These are phyloP conservation scores for Carcina quercana DNA, from an alignment of 2,888 invertebrate species.

Conservation along the genomic window DNA sequence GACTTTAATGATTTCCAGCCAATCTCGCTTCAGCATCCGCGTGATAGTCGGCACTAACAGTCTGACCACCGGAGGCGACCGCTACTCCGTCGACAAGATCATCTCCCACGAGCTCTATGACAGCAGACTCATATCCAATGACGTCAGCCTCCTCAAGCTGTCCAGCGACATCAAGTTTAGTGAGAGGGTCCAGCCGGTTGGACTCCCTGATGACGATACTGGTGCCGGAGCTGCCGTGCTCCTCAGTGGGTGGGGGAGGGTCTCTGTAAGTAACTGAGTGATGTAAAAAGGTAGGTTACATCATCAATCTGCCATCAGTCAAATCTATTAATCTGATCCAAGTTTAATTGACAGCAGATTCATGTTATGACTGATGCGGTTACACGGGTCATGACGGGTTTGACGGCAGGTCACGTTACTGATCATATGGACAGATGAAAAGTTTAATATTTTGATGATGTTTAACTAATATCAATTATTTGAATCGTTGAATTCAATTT, in stretches of 20 bases:
- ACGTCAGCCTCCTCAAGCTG: conserved; percentile 58
- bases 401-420: no score
- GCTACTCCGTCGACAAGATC: conserved; percentile 43
- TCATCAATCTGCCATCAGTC: no score
- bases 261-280: conserved; percentile 46
- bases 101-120: conserved; percentile 57
- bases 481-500: no score
- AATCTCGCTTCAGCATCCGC: conserved; percentile 21
- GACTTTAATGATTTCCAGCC: conserved; percentile 26
- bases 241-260: conserved; percentile 65
- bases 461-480: no score
- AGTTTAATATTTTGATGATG: no score
- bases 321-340: no score
- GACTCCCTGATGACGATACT: conserved; percentile 39
- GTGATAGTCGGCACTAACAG: conserved; percentile 67
- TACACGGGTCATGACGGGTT: no score
- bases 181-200: conserved; percentile 43
- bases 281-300: no score
- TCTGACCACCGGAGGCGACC: conserved; percentile 49
- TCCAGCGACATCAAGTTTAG: conserved; percentile 37
- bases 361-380: no score
- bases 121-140: conserved; percentile 40
- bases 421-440: no score
- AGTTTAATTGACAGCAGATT: no score
- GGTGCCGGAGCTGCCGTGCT: conserved; percentile 37